Conservation (phyloP, 2,113 vertebrate species). For the Oceanites oceanicus region DNA sequence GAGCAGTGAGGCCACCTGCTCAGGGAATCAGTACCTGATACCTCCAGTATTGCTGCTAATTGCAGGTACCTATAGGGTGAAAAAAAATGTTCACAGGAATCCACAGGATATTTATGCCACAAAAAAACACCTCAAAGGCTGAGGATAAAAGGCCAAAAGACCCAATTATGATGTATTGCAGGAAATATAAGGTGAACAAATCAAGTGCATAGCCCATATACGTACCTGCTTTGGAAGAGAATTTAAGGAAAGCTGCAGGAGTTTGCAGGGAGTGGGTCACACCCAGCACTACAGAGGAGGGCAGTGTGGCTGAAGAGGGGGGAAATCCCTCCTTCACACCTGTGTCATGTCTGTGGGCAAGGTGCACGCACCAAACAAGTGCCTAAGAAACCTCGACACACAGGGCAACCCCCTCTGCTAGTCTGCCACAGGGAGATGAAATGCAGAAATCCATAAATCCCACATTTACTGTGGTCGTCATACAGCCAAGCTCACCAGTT, state of each 20-base stretch:
- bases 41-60: not conserved
- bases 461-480: not conserved
- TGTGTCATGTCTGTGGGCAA: not conserved
- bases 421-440: fast-evolving
- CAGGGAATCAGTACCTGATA: not conserved
- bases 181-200: not conserved
- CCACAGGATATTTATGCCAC: not conserved
- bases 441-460: not conserved
- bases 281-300: not conserved
- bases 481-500: not conserved
- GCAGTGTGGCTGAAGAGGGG: not conserved
- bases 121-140: not conserved
- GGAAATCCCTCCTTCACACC: not conserved
- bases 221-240: fast-evolving
- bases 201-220: not conserved
- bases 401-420: not conserved
- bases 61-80: not conserved
- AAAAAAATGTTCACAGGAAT: not conserved
- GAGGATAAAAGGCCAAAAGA: not conserved
- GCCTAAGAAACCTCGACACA: not conserved
- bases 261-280: not conserved
- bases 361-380: not conserved
- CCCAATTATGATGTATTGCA: not conserved
- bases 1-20: not conserved
- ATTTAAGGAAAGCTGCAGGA: not conserved